Evolutionary conservation across 2,113 vertebrate genomes (phyloP).

Genomic region (Sardina pilchardus): DNA sequence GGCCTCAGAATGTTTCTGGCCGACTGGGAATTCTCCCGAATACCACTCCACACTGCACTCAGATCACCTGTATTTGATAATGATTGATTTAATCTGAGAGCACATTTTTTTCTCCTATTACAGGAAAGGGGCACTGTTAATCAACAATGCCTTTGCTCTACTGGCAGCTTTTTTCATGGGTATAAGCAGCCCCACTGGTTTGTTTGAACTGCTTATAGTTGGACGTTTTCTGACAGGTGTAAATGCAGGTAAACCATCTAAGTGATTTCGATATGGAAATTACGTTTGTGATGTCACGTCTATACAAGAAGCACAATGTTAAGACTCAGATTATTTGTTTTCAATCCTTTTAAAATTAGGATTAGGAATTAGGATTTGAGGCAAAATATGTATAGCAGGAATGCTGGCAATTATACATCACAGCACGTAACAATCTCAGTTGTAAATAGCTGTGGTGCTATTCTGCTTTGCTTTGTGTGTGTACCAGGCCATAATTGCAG

Average conservation of each 20-base stretch:
- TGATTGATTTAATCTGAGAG: neutral
- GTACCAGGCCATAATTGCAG: neutral
- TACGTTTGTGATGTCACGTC: neutral
- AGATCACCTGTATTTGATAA: neutral
- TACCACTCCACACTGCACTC: no score
- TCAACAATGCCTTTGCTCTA: conserved; percentile 80
- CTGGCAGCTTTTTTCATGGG: conserved; percentile 81
- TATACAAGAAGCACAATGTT: neutral
- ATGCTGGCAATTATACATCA: neutral
- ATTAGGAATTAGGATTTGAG: neutral
- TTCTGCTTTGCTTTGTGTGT: conserved; percentile 8
- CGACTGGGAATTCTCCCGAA: no score
- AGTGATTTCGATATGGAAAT: neutral
- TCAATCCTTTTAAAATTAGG: neutral
- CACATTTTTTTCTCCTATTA: conserved; percentile 19
- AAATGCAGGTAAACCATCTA: conserved; percentile 76
- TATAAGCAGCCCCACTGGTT: conserved; percentile 73
- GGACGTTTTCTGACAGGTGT: conserved; percentile 84
- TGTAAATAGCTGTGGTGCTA: neutral
- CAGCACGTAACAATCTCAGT: neutral
- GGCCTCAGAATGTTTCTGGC: no score
- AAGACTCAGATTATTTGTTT: neutral
- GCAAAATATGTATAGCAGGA: neutral
- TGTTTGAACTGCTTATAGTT: conserved; percentile 81
- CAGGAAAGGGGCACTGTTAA: conserved; percentile 83